Evolutionary conservation across 2,797 vertebrate genomes (phyloP).

Genomic region (Aythya fuligula): DNA sequence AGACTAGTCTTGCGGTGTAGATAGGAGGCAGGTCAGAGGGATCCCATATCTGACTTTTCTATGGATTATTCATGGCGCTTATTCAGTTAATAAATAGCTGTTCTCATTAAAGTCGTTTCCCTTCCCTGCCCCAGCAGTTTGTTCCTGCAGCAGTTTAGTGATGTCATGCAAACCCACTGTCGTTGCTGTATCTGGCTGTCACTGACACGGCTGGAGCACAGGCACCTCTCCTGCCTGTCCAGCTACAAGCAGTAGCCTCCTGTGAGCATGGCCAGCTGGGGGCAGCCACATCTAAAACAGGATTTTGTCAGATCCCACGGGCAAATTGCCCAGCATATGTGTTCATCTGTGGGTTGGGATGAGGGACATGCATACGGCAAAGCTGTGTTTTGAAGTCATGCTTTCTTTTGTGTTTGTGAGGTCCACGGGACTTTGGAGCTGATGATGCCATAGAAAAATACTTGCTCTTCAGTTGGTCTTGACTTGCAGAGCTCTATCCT

Average conservation of each 20-base stretch:
- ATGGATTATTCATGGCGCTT: not conserved
- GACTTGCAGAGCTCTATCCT: constrained; percentile 46
- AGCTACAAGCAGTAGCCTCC: not conserved
- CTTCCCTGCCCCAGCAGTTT: not conserved
- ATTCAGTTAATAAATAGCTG: not conserved
- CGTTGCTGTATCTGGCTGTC: not conserved
- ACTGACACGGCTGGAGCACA: not conserved
- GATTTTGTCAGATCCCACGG: not conserved
- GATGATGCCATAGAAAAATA: not conserved
- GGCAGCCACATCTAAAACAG: not conserved
- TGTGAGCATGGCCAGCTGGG: not conserved
- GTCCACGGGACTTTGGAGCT: not conserved
- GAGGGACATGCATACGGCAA: not conserved
- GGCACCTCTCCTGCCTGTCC: not conserved
- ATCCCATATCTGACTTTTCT: not conserved
- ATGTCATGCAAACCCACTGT: not conserved
- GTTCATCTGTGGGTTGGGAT: not conserved
- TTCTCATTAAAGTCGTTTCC: not conserved
- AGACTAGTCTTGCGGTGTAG: not conserved
- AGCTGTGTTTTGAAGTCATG: not conserved
- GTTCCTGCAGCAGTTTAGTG: not conserved
- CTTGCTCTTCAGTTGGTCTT: constrained; percentile 4
- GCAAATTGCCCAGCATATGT: not conserved
- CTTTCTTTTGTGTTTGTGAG: not conserved
- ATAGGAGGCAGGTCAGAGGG: not conserved